Conservation (phyloP, 64 coral and sea anemone genomes). For the Dendrophyllia cribrosa region DNA sequence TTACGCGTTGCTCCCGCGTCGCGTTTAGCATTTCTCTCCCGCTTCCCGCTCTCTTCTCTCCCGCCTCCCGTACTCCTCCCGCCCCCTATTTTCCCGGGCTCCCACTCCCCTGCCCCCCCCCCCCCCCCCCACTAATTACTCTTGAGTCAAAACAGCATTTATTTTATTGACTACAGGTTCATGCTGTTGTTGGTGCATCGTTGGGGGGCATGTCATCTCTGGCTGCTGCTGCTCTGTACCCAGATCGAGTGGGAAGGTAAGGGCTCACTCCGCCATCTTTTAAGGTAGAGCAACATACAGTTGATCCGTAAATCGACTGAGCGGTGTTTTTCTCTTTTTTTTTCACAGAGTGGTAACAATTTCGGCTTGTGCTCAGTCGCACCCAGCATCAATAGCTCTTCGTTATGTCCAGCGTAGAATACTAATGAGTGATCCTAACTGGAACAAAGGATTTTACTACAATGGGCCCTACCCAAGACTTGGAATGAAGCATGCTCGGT, state of each 20-base stretch:
- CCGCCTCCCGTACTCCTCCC: too few relatives aligned
- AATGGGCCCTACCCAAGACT: conserved; percentile 83
- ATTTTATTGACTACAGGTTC: conserved; percentile 63
- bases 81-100: too few relatives aligned
- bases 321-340: neutral
- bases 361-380: conserved; percentile 92
- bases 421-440: conserved; percentile 98
- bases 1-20: too few relatives aligned
- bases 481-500: conserved; percentile 98
- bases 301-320: neutral
- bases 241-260: conserved; percentile 94
- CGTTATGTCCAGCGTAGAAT: conserved; percentile 92
- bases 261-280: too few relatives aligned
- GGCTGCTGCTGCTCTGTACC: conserved; percentile 70
- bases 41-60: too few relatives aligned
- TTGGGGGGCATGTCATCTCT: conserved; percentile 94
- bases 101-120: too few relatives aligned
- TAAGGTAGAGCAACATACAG: too few relatives aligned
- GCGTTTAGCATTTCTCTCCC: too few relatives aligned
- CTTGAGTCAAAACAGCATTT: too few relatives aligned
- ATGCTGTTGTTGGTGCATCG: conserved; percentile 89
- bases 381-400: conserved; percentile 93
- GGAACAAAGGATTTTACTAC: conserved; percentile 98
- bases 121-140: too few relatives aligned
- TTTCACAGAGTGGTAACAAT: conserved; percentile 79